Evolutionary conservation across 1,140 invertebrate genomes (phyloP), one percentile per base, ranked within the genome.

Genomic region (Heliconius melpomene): DNA sequence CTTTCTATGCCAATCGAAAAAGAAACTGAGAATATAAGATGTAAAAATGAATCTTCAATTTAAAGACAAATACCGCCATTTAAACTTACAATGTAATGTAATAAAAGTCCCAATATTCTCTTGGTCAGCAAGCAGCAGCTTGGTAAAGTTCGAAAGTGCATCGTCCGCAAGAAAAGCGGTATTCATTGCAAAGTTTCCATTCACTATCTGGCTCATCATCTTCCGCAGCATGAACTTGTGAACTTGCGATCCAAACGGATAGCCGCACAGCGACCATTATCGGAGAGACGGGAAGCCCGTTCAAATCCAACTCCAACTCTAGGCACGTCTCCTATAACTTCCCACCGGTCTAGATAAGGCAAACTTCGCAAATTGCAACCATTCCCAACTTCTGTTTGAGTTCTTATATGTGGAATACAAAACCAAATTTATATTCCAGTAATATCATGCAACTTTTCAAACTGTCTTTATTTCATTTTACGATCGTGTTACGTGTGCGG

Each of bases 271-370:
- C 82, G 83, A 54, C 81, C 78, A 79, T 81, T 79, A 79, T 74
- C 66, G 46, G 75, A 50, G 72, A 82, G 72, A 71, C 75, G 26
- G 26, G 72, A 29, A 79, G 29, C 79, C 78, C 76, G 82, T 81
- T 81, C 82, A 83, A 81, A 83, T 79, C 77, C 77, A 74, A 83
- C 57, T 70, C 60, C 54, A 74, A 83, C 57, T 70, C 52, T 46
- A 75, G 83, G 82, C 83, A 83, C 83, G 83, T 85, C 75, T 57
- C 72, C 74, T 84, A 77, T 79, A 85, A 85, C 78, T 81, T 84
- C 57, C 23, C 32, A 78, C 75, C 76, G 75, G 75, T 54, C 77
- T 78, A 82, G 83, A 84, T 84, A 84, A 79, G 79, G 77, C 70
- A 74, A 82, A 81, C 78, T 84, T 78, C 40, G 79, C 80, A 80